Conservation (phyloP, 2,797 vertebrate genomes). For the Pangasius larnaudii region DNA sequence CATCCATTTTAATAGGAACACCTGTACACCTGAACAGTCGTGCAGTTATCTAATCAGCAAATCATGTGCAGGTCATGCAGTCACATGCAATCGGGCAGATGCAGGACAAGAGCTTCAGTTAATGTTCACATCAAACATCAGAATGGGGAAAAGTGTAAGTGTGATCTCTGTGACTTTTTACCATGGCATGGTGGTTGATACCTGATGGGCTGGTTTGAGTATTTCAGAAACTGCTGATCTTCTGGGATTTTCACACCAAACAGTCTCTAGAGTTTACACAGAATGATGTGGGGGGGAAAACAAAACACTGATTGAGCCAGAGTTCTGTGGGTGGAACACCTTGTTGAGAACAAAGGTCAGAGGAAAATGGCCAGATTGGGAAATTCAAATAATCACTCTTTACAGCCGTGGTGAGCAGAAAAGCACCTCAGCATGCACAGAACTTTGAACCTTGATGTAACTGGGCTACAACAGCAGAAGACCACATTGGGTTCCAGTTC, state of each 20-base stretch:
- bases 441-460: not conserved
- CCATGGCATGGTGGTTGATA: not conserved
- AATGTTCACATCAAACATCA: not conserved
- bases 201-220: not conserved
- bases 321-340: not conserved
- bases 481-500: not conserved
- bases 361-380: not conserved
- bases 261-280: not conserved
- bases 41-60: not conserved
- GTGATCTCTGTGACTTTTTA: not conserved
- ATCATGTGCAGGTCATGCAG: not conserved
- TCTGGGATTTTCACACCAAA: not conserved
- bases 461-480: not conserved
- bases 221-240: not conserved
- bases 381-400: not conserved
- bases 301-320: not conserved
- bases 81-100: not conserved
- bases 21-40: not conserved
- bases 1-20: not conserved
- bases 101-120: not conserved
- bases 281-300: not conserved
- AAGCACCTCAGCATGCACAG: not conserved
- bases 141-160: not conserved
- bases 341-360: not conserved
- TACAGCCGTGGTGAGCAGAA: not conserved